A percentile compares a stretch with the other conserved stretches of the same genome.
phyloP scores from a whole-genome alignment of 2,888 invertebrate genomes.

The Xylota segnis region DNA sequence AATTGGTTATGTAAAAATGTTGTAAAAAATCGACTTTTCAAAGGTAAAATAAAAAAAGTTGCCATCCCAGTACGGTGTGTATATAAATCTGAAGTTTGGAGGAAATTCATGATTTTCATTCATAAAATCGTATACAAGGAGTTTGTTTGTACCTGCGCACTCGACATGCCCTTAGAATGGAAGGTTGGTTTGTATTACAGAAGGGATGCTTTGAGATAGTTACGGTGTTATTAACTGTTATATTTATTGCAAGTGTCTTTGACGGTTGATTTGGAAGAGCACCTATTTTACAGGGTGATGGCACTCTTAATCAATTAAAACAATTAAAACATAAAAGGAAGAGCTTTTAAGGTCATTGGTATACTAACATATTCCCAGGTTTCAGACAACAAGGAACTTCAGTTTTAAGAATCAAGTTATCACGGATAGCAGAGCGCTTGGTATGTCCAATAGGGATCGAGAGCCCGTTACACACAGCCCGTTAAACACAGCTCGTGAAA shows the following conservation, averaged over 20 bases:
- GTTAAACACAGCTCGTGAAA: too few relatives aligned
- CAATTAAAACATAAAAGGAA: too few relatives aligned
- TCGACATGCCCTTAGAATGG: not conserved
- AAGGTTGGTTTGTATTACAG: conserved; percentile 24
- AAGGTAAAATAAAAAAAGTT: conserved; percentile 37
- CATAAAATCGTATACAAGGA: conserved; percentile 51
- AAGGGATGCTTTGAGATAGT: not conserved
- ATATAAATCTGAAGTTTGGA: conserved; percentile 21
- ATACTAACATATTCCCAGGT: too few relatives aligned
- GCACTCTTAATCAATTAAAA: too few relatives aligned
- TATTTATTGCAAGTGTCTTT: not conserved
- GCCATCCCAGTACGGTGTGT: conserved; percentile 23
- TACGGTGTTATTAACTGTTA: conserved; percentile 20
- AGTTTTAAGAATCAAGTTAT: too few relatives aligned
- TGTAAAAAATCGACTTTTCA: conserved; percentile 64
- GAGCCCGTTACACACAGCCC: too few relatives aligned
- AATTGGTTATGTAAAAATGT: conserved; percentile 64
- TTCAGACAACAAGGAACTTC: too few relatives aligned
- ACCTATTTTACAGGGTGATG: conserved; percentile 30
- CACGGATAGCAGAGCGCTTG: too few relatives aligned
- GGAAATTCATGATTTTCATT: conserved; percentile 58
- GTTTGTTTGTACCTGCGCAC: conserved; percentile 79
- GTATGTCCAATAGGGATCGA: too few relatives aligned
- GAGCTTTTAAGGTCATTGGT: too few relatives aligned
- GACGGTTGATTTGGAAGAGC: conserved; percentile 1